Evolutionary conservation across 2,888 invertebrate species (phyloP).

Genomic region (Arctia plantaginis): DNA sequence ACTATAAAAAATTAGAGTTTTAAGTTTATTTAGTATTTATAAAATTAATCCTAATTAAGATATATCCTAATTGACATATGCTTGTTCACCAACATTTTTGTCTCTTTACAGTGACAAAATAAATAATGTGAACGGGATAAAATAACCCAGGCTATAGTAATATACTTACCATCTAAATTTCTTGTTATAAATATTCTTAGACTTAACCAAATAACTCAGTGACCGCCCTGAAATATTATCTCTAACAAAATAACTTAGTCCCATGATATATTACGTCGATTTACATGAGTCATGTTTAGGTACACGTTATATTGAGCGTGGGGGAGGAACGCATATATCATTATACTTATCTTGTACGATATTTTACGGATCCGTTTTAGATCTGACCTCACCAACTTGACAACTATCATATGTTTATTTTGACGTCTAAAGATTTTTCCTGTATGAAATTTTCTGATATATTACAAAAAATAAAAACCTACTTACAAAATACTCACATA

Average conservation of each 20-base stretch:
- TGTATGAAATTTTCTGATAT: background rate
- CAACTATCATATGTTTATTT: background rate
- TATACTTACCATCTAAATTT: slow-evolving; percentile 23
- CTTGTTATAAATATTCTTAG: slow-evolving; percentile 39
- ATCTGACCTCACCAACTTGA: background rate
- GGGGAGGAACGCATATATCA: background rate
- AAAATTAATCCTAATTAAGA: too few species aligned
- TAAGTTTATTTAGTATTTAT: too few species aligned
- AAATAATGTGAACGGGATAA: background rate
- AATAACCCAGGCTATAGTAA: background rate
- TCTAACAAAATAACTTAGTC: slow-evolving; percentile 37
- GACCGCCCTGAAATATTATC: slow-evolving; percentile 40
- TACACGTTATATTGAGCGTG: slow-evolving; percentile 25
- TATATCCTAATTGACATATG: too few species aligned
- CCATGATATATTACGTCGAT: slow-evolving; percentile 39
- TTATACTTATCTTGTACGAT: slow-evolving; percentile 23
- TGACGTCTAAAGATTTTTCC: background rate
- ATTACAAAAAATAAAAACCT: background rate
- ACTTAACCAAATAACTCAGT: slow-evolving; percentile 37
- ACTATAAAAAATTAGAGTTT: too few species aligned
- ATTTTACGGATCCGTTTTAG: background rate
- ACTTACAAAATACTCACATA: background rate
- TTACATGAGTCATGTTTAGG: slow-evolving; percentile 31
- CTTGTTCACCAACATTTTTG: too few species aligned
- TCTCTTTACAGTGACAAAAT: background rate